These are phyloP conservation scores for Liposcelis brunnea DNA, from an alignment of 2,888 invertebrate genomes.

Conservation along the genomic window DNA sequence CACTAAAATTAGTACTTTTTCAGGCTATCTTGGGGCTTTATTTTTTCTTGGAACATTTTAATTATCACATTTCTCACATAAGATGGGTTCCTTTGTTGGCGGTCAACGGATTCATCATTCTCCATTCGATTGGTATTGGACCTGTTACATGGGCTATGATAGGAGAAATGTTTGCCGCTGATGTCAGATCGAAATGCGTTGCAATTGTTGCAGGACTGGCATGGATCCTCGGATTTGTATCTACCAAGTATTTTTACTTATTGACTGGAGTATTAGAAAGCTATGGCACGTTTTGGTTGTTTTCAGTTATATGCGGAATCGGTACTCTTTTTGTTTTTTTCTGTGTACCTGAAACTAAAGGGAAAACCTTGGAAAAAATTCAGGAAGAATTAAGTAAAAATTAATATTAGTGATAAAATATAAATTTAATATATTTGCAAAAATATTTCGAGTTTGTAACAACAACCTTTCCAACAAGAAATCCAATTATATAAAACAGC, in stretches of 20 bases:
- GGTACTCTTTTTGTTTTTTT: conserved; percentile 53
- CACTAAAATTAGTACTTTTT: too few species aligned
- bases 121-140: too few species aligned
- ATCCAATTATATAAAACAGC: too few species aligned
- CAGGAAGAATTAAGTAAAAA: conserved; percentile 31
- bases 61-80: too few species aligned
- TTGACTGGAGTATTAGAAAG: conserved; percentile 40
- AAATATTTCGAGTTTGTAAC: too few species aligned
- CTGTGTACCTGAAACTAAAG: conserved; percentile 75
- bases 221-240: conserved; percentile 56
- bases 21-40: too few species aligned
- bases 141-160: conserved; percentile 69
- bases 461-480: too few species aligned
- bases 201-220: conserved; percentile 60
- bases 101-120: too few species aligned
- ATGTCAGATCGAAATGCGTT: conserved; percentile 58
- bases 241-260: conserved; percentile 53
- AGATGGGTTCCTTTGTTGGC: too few species aligned
- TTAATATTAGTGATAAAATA: too few species aligned
- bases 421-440: too few species aligned
- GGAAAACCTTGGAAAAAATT: conserved; percentile 12
- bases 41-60: too few species aligned
- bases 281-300: conserved; percentile 54
- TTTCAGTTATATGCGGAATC: conserved; percentile 39
- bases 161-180: conserved; percentile 64